Base-by-base conservation (phyloP, 2,113 vertebrate genomes). In the Panthera uncia region DNA sequence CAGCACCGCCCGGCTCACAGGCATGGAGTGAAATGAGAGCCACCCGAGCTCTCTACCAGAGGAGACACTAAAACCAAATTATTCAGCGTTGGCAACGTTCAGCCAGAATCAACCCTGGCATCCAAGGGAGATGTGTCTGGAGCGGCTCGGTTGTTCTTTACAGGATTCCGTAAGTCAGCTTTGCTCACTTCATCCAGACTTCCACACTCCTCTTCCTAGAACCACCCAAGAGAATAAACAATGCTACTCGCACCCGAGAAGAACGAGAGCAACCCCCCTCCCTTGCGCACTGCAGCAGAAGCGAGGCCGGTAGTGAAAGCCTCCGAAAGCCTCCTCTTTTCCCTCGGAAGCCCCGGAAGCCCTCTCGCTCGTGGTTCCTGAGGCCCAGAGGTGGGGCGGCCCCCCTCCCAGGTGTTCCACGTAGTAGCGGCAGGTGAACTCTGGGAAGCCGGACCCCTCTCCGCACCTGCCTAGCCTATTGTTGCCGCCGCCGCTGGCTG, bases 401-500 rank as follows among this genome's bases (percentile, higher is more conserved):
- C 80, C 55, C 50, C 13, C 55, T 48, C 48, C 65, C 31, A 73
- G 69, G 90, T 33, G 5, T 33, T 33, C 65, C 13, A 21, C 45
- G 61, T 31, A 85, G 71, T 31, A 88, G 71, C 16, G 4, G 83
- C 86, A 95, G 63, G 91, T 82, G 82, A 94, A 52, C 66, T 89
- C 94, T 45, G 71, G 57, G 66, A 84, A 87, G 74, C 0, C 55
- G 82, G 52, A 86, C 76, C 88, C 69, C 88, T 93, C 93, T 93
- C 55, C 57, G 45, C 78, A 78, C 89, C 81, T 82, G 87, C 94
- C 80, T 76, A 13, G 87, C 92, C 80, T 76, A 13, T 38, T 38
- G 48, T 76, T 84, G 93, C 68, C 65, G 69, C 68, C 65, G 69
- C 81, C 89, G 61, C 84, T 88, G 93, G 97, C 96, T 61, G 36